These are phyloP conservation scores for Paedocypris micromegethes DNA, from an alignment of 2,797 vertebrate species.

Conservation along the genomic window DNA sequence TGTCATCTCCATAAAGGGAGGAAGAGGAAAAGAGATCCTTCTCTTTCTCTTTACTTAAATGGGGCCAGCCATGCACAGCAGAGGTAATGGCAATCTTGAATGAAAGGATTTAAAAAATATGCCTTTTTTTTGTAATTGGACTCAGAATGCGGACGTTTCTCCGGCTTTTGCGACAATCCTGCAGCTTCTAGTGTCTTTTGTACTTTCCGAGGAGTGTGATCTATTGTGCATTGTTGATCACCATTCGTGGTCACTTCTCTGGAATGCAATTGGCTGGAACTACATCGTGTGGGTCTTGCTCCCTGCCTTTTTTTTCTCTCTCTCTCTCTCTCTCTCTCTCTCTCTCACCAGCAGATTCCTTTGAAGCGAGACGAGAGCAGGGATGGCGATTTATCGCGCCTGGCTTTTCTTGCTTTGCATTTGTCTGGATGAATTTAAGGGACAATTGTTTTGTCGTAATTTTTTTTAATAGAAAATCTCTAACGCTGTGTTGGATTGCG, in stretches of 20 bases:
- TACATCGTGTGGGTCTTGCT: slow-evolving; percentile 75
- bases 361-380: slow-evolving; percentile 66
- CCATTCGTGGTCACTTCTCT: slow-evolving; percentile 78
- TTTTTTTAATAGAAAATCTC: slow-evolving; percentile 51
- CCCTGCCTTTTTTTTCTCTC: slow-evolving; percentile 64
- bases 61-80: slow-evolving; percentile 40
- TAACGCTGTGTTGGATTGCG: slow-evolving; percentile 27
- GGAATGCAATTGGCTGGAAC: slow-evolving; percentile 81
- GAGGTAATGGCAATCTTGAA: slow-evolving; percentile 57
- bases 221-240: slow-evolving; percentile 76
- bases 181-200: slow-evolving; percentile 59
- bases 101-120: slow-evolving; percentile 60
- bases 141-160: slow-evolving; percentile 51
- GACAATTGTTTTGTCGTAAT: slow-evolving; percentile 59
- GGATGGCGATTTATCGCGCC: slow-evolving; percentile 63
- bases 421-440: slow-evolving; percentile 63
- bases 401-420: slow-evolving; percentile 57
- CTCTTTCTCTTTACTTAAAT: slow-evolving; percentile 58
- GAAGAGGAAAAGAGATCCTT: slow-evolving; percentile 24
- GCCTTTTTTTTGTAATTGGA: slow-evolving; percentile 55
- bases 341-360: slow-evolving; percentile 53
- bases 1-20: slow-evolving; percentile 40
- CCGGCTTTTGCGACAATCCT: slow-evolving; percentile 43
- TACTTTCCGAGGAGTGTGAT: slow-evolving; percentile 67
- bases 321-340: slow-evolving; percentile 44